Evolutionary conservation across 2,113 vertebrate species (phyloP).

Genomic region (Odontophorus gujanensis): DNA sequence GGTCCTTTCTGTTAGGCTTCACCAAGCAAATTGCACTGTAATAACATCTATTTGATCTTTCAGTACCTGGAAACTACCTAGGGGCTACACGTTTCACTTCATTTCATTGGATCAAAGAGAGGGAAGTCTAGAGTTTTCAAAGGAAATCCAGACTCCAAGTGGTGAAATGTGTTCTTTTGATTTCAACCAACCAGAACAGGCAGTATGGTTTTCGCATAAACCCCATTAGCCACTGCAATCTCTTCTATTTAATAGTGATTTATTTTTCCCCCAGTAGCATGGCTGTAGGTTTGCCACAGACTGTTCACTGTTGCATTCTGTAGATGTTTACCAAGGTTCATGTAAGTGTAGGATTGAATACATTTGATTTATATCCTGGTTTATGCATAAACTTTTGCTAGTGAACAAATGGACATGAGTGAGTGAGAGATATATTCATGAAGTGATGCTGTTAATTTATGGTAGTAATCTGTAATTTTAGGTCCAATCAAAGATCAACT

Average conservation of each 20-base stretch:
- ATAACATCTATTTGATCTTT: conserved; percentile 85
- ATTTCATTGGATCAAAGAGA: conserved; percentile 78
- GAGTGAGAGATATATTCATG: not conserved
- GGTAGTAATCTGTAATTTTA: not conserved
- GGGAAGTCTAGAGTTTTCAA: conserved; percentile 60
- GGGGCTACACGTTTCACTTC: conserved; percentile 73
- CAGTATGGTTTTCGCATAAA: conserved; percentile 1
- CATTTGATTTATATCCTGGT: not conserved
- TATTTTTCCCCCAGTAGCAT: not conserved
- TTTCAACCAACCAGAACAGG: conserved; percentile 60
- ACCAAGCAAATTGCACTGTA: conserved; percentile 81
- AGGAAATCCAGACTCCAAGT: conserved; percentile 64
- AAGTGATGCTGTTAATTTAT: not conserved
- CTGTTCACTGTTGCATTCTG: not conserved
- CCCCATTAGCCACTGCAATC: conserved; percentile 40
- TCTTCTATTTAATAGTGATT: conserved; percentile 36
- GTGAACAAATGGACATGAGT: not conserved
- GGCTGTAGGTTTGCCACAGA: conserved; percentile 27
- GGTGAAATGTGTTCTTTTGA: conserved; percentile 57
- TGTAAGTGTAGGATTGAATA: not conserved
- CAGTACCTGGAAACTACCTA: conserved; percentile 78
- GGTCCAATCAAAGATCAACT: not conserved
- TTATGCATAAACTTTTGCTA: not conserved
- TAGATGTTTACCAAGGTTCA: conserved; percentile 44
- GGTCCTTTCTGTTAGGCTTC: conserved; percentile 76